phyloP scores from a whole-genome alignment of 1,140 invertebrate genomes.

The Zaprionus tsacasi region DNA sequence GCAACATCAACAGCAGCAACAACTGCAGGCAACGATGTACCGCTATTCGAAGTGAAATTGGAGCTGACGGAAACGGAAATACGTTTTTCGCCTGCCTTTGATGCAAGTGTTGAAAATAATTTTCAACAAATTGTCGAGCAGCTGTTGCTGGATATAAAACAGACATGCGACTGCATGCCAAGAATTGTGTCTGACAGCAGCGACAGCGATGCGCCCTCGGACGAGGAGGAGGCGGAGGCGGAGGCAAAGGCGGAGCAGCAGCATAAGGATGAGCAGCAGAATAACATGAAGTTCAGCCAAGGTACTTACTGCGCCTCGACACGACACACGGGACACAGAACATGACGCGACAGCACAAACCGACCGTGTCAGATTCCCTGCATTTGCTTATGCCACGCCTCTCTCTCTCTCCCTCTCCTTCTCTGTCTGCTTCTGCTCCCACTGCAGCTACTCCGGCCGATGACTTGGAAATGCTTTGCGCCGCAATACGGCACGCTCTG shows the following conservation, averaged over 20 bases:
- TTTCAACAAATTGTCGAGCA: slow-evolving; percentile 84
- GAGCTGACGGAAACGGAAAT: slow-evolving; percentile 82
- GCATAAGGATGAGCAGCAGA: slow-evolving; percentile 10
- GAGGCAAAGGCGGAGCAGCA: slow-evolving; percentile 43
- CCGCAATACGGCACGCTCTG: slow-evolving; percentile 66
- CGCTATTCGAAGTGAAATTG: slow-evolving; percentile 83
- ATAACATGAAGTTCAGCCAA: slow-evolving; percentile 47
- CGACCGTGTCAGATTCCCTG: slow-evolving; percentile 3
- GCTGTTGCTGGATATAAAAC: slow-evolving; percentile 81
- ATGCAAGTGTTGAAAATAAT: slow-evolving; percentile 81
- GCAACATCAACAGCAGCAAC: slow-evolving; percentile 19
- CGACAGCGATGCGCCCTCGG: slow-evolving; percentile 62
- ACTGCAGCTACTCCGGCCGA: slow-evolving; percentile 36
- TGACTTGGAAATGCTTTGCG: slow-evolving; percentile 61
- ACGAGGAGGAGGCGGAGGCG: not conserved
- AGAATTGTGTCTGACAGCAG: slow-evolving; percentile 79
- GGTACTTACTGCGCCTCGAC: slow-evolving; percentile 25
- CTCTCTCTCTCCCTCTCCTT: no score
- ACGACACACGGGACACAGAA: not conserved
- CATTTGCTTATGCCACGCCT: slow-evolving; percentile 8
- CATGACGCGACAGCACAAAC: no score
- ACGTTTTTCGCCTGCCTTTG: slow-evolving; percentile 80
- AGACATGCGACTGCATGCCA: slow-evolving; percentile 83
- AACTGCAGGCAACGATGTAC: slow-evolving; percentile 54
- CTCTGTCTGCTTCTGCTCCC: not conserved